Evolutionary conservation across 2,797 vertebrate genomes (phyloP), one percentile per base, ranked within the genome.

Genomic region (Chaetodon trifasciatus): DNA sequence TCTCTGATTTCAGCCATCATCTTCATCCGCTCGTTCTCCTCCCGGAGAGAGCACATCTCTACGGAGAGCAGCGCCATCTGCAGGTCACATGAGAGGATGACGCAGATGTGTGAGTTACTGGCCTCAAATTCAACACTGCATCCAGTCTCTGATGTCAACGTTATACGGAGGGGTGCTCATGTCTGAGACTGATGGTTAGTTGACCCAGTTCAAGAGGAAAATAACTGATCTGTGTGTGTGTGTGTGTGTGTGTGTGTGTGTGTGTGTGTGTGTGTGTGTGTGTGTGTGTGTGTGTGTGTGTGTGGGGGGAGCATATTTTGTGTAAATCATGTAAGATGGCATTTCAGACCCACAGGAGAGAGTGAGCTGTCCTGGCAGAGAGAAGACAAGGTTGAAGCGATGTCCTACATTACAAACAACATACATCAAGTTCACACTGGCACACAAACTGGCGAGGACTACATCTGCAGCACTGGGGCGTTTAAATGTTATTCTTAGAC

Each of bases 51-150:
- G 1, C 95, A 96, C 93, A 97, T 96, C 92, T 99, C 98, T 35
- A 98, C 94, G 0, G 98, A 98, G 83, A 99, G 95, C 90, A 99
- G 89, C 0, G 97, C 96, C 91, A 99, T 96, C 98, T 99, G 89
- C 61, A 89, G 88, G 85, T 85, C 5, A 53, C 68, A 82, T 1
- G 7, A 24, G 21, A n/a, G 19, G 57, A 66, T 0, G n/a, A 69
- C 55, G 44, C 47, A 12, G 1, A 44, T 1, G 19, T n/a, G 35
- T 58, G 49, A 80, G 62, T 37, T 1, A 3, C 28, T 50, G 44
- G 49, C 19, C 24, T 76, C 21, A 13, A 5, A 57, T 82, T 65
- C 46, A 55, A 60, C 50, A 62, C 7, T 7, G 28, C 53, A 42
- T 5, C 1, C 5, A 8, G 52, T 9, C 49, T 61, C 42, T 74